Base-by-base conservation (phyloP, 2,888 invertebrate genomes). In the Cheilosia vulpina region DNA sequence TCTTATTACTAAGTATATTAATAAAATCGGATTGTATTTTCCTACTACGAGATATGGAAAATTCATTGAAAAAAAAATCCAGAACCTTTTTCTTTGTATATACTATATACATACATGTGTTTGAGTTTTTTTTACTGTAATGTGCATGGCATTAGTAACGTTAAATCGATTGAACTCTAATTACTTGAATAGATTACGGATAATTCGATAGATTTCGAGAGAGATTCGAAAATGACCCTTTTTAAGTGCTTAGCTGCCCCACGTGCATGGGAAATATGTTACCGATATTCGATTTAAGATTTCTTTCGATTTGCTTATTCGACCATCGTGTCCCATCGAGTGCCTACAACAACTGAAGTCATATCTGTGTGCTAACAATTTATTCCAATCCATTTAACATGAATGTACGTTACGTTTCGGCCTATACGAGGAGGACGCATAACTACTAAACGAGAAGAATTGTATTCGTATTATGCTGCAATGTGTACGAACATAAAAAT, bases 161-260 rank as follows among this genome's bases (percentile, higher is more conserved):
- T 69, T 79, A 79, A 84, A 79, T 84, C 79, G 79, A 84, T 84
- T 69, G 58, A 53, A 75, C 79, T 84, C 78, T 79, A 79, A 84
- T 84, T 84, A 84, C 52, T 84, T 75, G 58, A 79, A 84, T 75
- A 75, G 83, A 69, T 79, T 65, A 69, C 31, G 75, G 63, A 73
- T 79, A 69, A 75, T 68, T 69, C 83, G 63, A 47, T 58, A n/a
- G 69, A 45, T 69, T 69, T 68, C 41, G 19, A 21, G n/a, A 31
- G 21, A 45, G 21, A 15, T 53, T 58, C 45, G 4, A 34, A 21
- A 63, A 57, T 57, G 55, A 69, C 73, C 72, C 65, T 78, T 75
- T 75, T 69, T 68, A 68, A 77, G 62, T 63, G 52, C 65, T 38
- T 65, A 13, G 13, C 31, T 60, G 27, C 43, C 79, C 34, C 79